Conservation (phyloP, 2,797 vertebrate species). For the Chaenodraco wilsoni region DNA sequence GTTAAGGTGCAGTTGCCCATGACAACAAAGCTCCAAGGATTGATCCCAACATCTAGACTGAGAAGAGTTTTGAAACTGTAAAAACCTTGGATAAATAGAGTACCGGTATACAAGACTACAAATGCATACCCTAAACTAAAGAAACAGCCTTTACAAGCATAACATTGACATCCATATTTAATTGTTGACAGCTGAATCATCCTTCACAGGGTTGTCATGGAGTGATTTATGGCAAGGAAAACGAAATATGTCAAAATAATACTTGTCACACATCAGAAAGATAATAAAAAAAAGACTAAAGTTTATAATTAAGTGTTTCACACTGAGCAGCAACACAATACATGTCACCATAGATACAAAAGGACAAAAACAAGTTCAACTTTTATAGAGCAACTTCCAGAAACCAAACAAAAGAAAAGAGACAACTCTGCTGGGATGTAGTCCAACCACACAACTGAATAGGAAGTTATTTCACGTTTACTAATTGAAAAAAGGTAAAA, state of each 20-base stretch:
- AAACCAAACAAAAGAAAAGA: background rate
- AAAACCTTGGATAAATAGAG: background rate
- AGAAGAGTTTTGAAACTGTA: background rate
- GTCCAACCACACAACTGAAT: background rate
- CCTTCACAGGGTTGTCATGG: background rate
- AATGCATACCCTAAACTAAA: background rate
- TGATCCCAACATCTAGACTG: background rate
- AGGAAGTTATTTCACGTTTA: background rate
- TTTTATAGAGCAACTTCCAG: background rate
- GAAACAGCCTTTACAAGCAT: conserved; percentile 3
- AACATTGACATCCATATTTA: background rate
- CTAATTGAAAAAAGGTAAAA: background rate
- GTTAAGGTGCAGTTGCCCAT: background rate
- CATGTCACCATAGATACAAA: background rate
- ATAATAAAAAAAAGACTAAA: background rate
- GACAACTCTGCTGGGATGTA: background rate
- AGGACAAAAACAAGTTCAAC: background rate
- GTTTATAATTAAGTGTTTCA: background rate
- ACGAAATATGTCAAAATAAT: background rate
- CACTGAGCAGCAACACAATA: background rate
- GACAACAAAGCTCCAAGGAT: background rate
- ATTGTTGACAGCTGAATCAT: background rate
- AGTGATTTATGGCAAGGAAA: conserved; percentile 1
- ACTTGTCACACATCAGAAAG: background rate
- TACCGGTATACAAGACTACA: background rate